Base-by-base conservation (phyloP, 30 jellyfish, hydroid and myxozoan genomes). In the Chironex yamaguchii region DNA sequence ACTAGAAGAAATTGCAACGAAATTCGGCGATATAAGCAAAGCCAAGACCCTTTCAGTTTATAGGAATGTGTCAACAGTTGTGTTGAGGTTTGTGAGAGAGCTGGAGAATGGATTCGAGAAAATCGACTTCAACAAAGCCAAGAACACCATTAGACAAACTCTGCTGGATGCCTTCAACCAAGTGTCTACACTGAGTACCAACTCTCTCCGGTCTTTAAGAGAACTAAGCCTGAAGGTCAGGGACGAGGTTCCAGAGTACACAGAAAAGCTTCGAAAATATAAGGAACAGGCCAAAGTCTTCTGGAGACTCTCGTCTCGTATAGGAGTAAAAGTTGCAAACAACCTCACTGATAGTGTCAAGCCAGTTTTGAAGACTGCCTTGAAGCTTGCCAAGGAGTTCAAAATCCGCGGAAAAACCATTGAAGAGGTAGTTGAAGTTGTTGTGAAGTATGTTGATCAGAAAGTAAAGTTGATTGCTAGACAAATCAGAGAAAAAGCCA, bases 321-420 rank as follows among this genome's bases (percentile, higher is more conserved):
- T 70, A 28, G 79, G 81, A 13, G 67, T 58, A 77, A 76, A 28
- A 17, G 92, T 91, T 13, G 81, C 87, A 13, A 76, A 67, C 51
- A 90, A 89, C 79, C 32, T 95, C 36, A 95, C 96, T 26, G 91
- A 84, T 68, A 84, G 96, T 32, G 89, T 92, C 2, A 62, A 62
- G 35, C 99, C 99, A 0, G 99, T 95, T 48, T 91, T 88, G 0
- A 82, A 65, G 34, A 49, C 52, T 30, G 99, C 99, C 14, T 27
- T 85, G 79, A 80, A 95, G 76, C 84, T 95, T 49, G 92, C 94
- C 21, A 95, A 70, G 53, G 97, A 89, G 25, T 95, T 95, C 96
- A 85, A 89, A 71, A 76, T 95, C 82, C 79, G 94, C 58, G 97
- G 97, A 30, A 84, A 80, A 71, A 84, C 99, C 26, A 71, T 92